Base-by-base conservation (phyloP, 2,113 vertebrate species). In the Loxodonta africana region DNA sequence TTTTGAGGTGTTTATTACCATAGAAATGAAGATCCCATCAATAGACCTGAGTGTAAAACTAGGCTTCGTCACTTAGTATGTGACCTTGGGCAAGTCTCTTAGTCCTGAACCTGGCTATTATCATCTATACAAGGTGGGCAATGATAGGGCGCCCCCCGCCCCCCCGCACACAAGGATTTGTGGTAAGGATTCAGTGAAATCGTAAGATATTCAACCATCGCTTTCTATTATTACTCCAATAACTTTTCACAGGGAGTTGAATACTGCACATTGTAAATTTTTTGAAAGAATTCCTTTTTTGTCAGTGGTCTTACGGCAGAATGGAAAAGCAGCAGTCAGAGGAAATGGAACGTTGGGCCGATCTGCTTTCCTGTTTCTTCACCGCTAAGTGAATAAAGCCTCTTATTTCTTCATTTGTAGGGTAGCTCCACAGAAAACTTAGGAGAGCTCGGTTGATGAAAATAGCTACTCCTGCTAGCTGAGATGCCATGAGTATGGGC, bases 401-500 rank as follows among this genome's bases (percentile, higher is more conserved):
- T 14, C 51, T 71, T 44, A 20, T 0, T 65, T 44, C 14, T 26
- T 65, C 62, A 63, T 30, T 73, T 3, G 1, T 26, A 6, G 51
- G 67, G 65, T n/a, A 37, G 53, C 71, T 73, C 14, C 51, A 20
- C 33, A 26, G 67, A 82, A 69, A 74, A 26, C n/a, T 62, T 48
- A 44, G 46, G 90, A 48, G 88, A 21, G 67, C 53, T 71, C 73
- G 8, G 46, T 11, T 25, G 77, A 57, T 26, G 37, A 12, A 88
- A 77, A 78, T 5, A 67, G 82, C 33, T 8, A 10, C 77, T 86
- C 60, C 77, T 92, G 82, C 63, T 8, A 33, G 65, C 30, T 23
- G 82, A n/a, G 83, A 41, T 23, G 69, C 71, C 71, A n/a, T 15
- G 78, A 83, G 80, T 48, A 69, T 65, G 95, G 95, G 65, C 60